Base-by-base conservation (phyloP, 2,888 invertebrate genomes). In the Parnassius orleans region DNA sequence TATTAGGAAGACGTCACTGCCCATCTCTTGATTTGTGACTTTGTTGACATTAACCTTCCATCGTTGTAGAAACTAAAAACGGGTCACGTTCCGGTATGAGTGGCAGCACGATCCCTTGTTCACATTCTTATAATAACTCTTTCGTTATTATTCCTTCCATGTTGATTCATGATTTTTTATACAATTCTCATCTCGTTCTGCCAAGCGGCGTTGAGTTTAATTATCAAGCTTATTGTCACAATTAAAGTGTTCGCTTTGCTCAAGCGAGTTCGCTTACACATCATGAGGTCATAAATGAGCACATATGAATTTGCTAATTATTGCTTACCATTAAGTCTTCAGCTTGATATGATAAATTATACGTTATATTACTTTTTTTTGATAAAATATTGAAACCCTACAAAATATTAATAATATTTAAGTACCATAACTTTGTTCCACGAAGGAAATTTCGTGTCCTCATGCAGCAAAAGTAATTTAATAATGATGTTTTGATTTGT, bases 251-350 rank as follows among this genome's bases (percentile, higher is more conserved):
- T 78, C 73, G 77, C 72, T 74, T 69, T 72, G 73, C 74, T 74
- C 73, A 68, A 71, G 66, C 65, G 65, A 65, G 68, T 68, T 57
- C 65, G 68, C 68, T 67, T 68, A 68, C 71, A 68, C 66, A 80
- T 87, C 67, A 81, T 88, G 87, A 88, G 80, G 78, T 88, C 87
- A 86, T 74, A 77, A 69, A 70, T 87, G 86, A 83, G 76, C 78
- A 87, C 85, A 86, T 84, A 80, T 71, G 70, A 78, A 77, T 79
- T 76, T 74, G 67, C 64, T 65, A 69, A 70, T 72, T 68, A 69
- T 48, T 44, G 46, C 42, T 48, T 12, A 43, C 44, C 19, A 58
- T 51, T 44, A 12, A 11, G 12, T 46, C 12, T 46, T 10, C 10
- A 15, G 9, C 14, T 19, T 12, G 15, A 50, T n/a, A 19, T 19